Evolutionary conservation across 2,113 vertebrate genomes (phyloP), one percentile per base, ranked within the genome.

Genomic region (Parus major): DNA sequence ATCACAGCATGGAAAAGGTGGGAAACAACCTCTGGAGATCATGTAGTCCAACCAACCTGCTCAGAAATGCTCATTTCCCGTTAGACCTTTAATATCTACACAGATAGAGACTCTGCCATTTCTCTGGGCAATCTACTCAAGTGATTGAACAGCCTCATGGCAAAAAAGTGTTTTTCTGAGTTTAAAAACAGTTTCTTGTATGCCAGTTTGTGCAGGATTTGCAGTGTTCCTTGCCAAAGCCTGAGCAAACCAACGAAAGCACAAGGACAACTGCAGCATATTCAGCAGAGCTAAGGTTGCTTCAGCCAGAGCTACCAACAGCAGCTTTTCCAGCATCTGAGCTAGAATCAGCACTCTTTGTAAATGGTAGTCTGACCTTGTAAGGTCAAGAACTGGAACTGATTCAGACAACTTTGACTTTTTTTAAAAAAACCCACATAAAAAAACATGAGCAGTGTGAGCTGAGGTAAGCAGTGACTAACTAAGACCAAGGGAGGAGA

Each of bases 401-500:
- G 33, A 75, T 88, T 83, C 44, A 81, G 68, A 46, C 39, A 86
- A n/a, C 36, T 71, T 12, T 63, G 33, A 73, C 44, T 39, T 39
- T 39, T 39, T 42, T 1, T 22, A 60, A 61, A n/a, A 10, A 20
- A 24, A 15, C 27, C 28, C 22, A 29, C 35, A 28, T 8, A 33
- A 63, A 19, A 39, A 9, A 25, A 1, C 12, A 29, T 29, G 41
- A 88, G 55, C 35, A 55, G 35, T 22, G 44, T 63, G 47, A 86
- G 47, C 52, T 66, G 80, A 92, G 55, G 68, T 63, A 94, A 71
- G 52, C 41, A 69, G 60, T 95, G 94, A 97, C 88, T 93, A 92
- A 96, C 42, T 22, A 70, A 55, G 44, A 93, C 35, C 33, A 81
- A 60, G 49, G 64, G 31, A 95, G 47, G 31, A 65, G 33, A 25